Conservation (phyloP, 2,113 vertebrate species). For the Brevimyrus niger region DNA sequence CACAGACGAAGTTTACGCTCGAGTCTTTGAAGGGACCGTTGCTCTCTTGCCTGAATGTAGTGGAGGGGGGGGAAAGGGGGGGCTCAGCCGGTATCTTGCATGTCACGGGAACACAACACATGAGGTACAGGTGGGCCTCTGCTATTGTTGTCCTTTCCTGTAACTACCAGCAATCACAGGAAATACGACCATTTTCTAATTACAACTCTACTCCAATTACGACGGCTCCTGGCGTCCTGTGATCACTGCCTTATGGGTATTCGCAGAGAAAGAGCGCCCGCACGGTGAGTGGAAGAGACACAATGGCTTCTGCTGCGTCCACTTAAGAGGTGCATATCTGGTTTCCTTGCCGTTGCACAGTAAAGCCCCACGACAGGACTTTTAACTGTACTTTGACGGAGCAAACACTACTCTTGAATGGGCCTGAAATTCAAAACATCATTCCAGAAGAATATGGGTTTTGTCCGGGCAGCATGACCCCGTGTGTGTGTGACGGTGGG, state of each 20-base stretch:
- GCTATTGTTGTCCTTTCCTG: neutral
- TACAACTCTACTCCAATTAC: neutral
- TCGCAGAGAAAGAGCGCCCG: neutral
- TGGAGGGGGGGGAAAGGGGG: neutral
- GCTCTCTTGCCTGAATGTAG: neutral
- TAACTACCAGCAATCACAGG: neutral
- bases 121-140: neutral
- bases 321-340: neutral
- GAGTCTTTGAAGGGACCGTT: neutral
- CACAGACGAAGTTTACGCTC: neutral
- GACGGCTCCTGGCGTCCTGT: neutral
- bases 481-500: slow-evolving; percentile 10
- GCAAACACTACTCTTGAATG: neutral
- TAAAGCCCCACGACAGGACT: neutral
- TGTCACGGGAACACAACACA: neutral
- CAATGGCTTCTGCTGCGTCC: neutral
- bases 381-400: neutral
- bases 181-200: neutral
- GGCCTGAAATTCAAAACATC: slow-evolving; percentile 9
- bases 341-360: neutral
- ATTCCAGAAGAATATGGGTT: neutral
- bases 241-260: neutral
- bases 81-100: neutral
- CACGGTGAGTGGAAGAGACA: neutral
- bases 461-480: neutral